Evolutionary conservation across 2,888 invertebrate species (phyloP).

Genomic region (Chorisops tibialis): DNA sequence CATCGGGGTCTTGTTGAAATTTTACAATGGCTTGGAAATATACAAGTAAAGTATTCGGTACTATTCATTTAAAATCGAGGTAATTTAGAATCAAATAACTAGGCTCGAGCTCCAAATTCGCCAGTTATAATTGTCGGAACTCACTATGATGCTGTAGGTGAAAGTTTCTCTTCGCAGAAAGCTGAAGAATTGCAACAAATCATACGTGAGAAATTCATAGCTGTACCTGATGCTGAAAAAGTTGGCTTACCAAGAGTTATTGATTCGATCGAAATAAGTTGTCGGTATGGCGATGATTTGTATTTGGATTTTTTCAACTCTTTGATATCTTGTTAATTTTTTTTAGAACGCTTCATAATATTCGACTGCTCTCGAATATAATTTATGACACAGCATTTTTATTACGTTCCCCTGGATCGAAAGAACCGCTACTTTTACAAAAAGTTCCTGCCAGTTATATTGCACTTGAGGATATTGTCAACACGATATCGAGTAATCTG

Average conservation of each 20-base stretch:
- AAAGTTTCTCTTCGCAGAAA: conserved; percentile 48
- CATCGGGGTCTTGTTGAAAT: conserved; percentile 85
- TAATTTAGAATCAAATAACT: not conserved
- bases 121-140: conserved; percentile 96
- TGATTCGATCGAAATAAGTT: conserved; percentile 87
- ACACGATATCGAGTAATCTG: conserved; percentile 74
- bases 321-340: not conserved
- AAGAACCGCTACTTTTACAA: conserved; percentile 86
- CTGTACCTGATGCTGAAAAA: conserved; percentile 93
- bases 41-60: conserved; percentile 58
- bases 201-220: conserved; percentile 84
- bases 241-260: conserved; percentile 89
- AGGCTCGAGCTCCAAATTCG: conserved; percentile 90
- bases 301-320: conserved; percentile 25
- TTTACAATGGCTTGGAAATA: conserved; percentile 93
- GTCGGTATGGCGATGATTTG: too few relatives aligned
- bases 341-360: conserved; percentile 77
- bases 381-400: conserved; percentile 93
- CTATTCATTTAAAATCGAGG: conserved; percentile 51
- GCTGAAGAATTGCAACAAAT: conserved; percentile 80
- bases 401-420: conserved; percentile 84
- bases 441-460: conserved; percentile 94
- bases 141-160: conserved; percentile 80
- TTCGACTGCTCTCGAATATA: conserved; percentile 82
- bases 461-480: conserved; percentile 89